Evolutionary conservation across 2,888 invertebrate species (phyloP).

Genomic region (Campopleginae sp.): DNA sequence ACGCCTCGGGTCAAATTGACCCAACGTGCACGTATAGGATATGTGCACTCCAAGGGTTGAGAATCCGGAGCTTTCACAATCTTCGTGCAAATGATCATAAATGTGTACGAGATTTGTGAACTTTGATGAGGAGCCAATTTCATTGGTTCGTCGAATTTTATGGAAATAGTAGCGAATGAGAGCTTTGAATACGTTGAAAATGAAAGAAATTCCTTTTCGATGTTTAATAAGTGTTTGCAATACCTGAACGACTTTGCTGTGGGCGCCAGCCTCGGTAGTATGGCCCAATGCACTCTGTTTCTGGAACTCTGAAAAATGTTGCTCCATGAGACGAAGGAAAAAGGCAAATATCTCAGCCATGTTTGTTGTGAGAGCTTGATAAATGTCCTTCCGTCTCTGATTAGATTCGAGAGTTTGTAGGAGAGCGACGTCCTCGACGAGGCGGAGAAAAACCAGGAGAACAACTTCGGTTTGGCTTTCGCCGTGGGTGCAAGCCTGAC

Average conservation of each 20-base stretch:
- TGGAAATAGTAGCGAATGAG: constrained; percentile 8
- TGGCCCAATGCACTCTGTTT: constrained; percentile 88
- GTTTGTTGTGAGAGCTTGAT: constrained; percentile 93
- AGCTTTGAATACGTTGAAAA: neutral
- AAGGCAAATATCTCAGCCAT: constrained; percentile 95
- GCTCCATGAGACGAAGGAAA: constrained; percentile 91
- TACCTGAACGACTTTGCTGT: constrained; percentile 92
- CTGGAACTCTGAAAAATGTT: constrained; percentile 91
- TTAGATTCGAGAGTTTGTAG: constrained; percentile 95
- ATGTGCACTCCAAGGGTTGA: too few species aligned
- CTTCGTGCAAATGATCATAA: constrained; percentile 21
- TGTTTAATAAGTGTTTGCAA: neutral
- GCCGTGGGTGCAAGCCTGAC: constrained; percentile 92
- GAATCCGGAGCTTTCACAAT: neutral
- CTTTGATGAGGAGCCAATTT: neutral
- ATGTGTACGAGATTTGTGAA: constrained; percentile 18
- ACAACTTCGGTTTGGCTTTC: constrained; percentile 96
- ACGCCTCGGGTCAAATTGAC: too few species aligned
- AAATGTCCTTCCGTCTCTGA: constrained; percentile 95
- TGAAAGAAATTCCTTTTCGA: neutral
- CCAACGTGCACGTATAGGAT: too few species aligned
- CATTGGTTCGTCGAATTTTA: neutral
- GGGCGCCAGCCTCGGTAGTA: constrained; percentile 88
- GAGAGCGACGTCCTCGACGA: constrained; percentile 97
- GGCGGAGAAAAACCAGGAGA: constrained; percentile 93